phyloP scores from a whole-genome alignment of 2,888 invertebrate species.

The Listrodromus nycthemerus region DNA sequence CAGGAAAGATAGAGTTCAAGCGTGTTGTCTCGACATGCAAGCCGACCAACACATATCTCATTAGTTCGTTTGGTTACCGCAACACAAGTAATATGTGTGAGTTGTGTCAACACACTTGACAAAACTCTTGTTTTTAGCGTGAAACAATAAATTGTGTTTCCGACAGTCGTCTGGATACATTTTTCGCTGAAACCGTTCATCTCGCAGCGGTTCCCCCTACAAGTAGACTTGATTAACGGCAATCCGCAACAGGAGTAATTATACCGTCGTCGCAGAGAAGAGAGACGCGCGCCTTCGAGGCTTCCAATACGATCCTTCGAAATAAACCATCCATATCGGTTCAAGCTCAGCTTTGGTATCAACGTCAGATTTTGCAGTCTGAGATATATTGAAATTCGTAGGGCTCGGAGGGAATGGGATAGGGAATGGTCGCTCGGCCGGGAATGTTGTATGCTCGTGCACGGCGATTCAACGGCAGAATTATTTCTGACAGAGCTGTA shows the following conservation, averaged over 20 bases:
- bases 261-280: neutral
- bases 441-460: constrained; percentile 24
- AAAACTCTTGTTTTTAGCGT: too few species aligned
- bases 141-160: too few species aligned
- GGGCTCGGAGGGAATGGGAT: constrained; percentile 16
- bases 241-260: neutral
- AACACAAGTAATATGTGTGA: too few species aligned
- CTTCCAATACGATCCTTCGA: neutral
- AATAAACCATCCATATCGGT: neutral
- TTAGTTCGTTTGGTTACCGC: too few species aligned
- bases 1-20: too few species aligned
- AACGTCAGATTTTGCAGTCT: neutral
- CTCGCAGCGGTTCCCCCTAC: too few species aligned
- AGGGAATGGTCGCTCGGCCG: constrained; percentile 62
- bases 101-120: too few species aligned
- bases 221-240: too few species aligned
- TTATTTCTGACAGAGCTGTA: constrained; percentile 69
- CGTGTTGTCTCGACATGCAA: too few species aligned
- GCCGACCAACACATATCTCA: too few species aligned
- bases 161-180: too few species aligned
- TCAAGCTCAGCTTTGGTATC: neutral
- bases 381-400: neutral
- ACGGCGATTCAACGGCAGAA: constrained; percentile 38
- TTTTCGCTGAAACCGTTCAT: too few species aligned
- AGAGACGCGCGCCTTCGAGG: neutral